phyloP scores from a whole-genome alignment of 2,888 invertebrate species.

The Drosophila multiciliata region DNA sequence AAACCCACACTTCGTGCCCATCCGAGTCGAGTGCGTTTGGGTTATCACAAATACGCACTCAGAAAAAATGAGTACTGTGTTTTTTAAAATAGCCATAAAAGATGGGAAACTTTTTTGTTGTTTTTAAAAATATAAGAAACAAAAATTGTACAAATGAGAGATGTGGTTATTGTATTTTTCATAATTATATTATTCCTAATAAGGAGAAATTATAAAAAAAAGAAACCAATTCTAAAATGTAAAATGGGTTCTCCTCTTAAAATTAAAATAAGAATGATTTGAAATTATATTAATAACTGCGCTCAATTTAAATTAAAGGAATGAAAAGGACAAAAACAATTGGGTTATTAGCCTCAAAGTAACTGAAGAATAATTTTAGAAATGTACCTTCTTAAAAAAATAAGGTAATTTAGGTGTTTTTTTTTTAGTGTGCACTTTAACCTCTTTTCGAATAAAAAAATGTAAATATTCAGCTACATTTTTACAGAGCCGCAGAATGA shows the following conservation, averaged over 20 bases:
- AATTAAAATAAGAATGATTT: neutral
- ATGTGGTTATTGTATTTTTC: neutral
- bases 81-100: neutral
- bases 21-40: neutral
- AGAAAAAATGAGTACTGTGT: neutral
- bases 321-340: neutral
- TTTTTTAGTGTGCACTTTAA: constrained; percentile 2
- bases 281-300: neutral
- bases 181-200: neutral
- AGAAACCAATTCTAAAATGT: too few species aligned
- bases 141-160: neutral
- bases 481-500: constrained; percentile 7
- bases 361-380: neutral
- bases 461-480: constrained; percentile 21
- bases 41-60: constrained; percentile 3
- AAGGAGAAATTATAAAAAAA: neutral
- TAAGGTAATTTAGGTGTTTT: neutral
- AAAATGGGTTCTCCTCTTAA: neutral
- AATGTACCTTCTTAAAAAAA: neutral
- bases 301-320: neutral
- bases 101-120: neutral
- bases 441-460: constrained; percentile 10
- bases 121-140: neutral
- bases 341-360: neutral
- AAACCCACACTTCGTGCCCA: constrained; percentile 7